Evolutionary conservation across 2,797 vertebrate species (phyloP), one percentile per base, ranked within the genome.

Genomic region (Aldrovandia affinis): DNA sequence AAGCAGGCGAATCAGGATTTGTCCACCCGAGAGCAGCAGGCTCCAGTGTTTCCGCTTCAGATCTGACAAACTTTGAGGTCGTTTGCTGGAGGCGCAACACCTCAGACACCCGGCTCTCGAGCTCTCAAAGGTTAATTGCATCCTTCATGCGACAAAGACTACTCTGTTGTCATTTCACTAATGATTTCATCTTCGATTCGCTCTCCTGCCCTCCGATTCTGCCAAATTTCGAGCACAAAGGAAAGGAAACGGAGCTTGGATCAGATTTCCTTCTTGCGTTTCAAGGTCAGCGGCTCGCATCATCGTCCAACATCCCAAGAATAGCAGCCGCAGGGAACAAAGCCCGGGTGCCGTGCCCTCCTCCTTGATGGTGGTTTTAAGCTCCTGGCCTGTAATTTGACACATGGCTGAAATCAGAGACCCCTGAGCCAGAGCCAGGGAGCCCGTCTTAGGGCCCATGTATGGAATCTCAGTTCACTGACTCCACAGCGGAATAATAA

Each of bases 401-500:
- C 70, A 77, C 63, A 78, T 47, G 70, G 68, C 63, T 86, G 52
- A 77, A 59, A 83, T 33, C 65, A 75, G 39, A 78, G 55, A 80
- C 85, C 79, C 61, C n/a, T 15, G 30, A 84, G 61, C 54, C 25
- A 65, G 42, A 75, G 20, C 52, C 54, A 25, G 90, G 75, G 14
- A 14, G 42, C 20, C 42, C 2, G 12, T 95, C 94, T 95, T 92
- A 93, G 94, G 91, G 94, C 93, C 94, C 93, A 94, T 94, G 94
- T 88, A 33, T 91, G 92, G 92, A 92, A 83, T 86, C 90, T 89
- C 91, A 92, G 93, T 94, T 95, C 93, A 85, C 83, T 94, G 94
- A 90, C 80, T 81, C 68, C 73, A 10, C 55, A 8, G 80, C 39
- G 25, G 65, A 85, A 75, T 88, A 88, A 89, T 90, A 81, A 88